Evolutionary conservation across 2,797 vertebrate genomes (phyloP), one percentile per base, ranked within the genome.

Genomic region (Pterois miles): DNA sequence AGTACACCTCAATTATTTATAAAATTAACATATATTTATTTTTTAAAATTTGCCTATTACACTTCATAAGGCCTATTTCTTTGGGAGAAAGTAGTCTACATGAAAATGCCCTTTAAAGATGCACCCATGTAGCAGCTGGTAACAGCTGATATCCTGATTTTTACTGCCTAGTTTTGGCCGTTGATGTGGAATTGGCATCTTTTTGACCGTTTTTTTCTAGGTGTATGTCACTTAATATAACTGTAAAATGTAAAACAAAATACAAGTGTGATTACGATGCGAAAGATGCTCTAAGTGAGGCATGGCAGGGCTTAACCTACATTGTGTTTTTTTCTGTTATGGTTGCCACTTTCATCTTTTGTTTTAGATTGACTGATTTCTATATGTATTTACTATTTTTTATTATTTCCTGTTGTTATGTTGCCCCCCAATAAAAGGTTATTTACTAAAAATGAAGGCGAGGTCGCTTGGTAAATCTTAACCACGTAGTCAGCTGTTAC

Each of bases 341-440:
- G 36, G 36, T 31, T 48, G 48, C 68, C 63, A 64, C 71, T 65
- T 68, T 71, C 56, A 57, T 50, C n/a, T 69, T 68, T 70, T 77
- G 29, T 80, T 82, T 76, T 43, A 70, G 33, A 63, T 25, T 76
- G 31, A 79, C 68, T 74, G 80, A 75, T 86, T 78, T 90, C 70
- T 88, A 67, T 52, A 38, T 48, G 43, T 85, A 79, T 84, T 83
- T 87, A 63, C 76, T 29, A 13, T 84, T 83, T 89, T 85, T 57
- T 71, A 85, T 84, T 78, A 50, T 88, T 84, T 85, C 58, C 54
- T 82, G 31, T 79, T 84, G 63, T 72, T 64, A 78, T 78, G 31
- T 81, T 78, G 80, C 80, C 87, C 78, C 86, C 82, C 67, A 93
- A 90, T 92, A 86, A 91, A 86, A 84, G 36, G 5, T 62, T 63